Evolutionary conservation across 2,888 invertebrate species (phyloP), one percentile per base, ranked within the genome.

Genomic region (Drosophila melanocephala): DNA sequence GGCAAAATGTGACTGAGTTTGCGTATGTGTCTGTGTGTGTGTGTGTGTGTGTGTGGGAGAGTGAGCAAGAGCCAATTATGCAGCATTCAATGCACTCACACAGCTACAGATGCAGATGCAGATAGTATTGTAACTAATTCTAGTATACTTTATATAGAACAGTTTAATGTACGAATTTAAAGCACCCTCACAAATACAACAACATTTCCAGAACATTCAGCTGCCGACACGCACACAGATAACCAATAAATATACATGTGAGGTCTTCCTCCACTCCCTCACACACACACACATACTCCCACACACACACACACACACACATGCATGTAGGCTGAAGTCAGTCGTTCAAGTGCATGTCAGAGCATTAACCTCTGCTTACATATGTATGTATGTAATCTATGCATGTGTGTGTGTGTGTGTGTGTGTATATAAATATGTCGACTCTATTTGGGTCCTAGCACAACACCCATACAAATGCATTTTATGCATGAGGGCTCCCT

Each of bases 331-430:
- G 57, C 80, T 80, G 83, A 75, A 89, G 90, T 92, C 87, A 92
- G 92, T 92, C 92, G 91, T 91, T 91, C 91, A 91, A 91, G 91
- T 91, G 91, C 91, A 91, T 86, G 86, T 82, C 87, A 91, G 92
- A 90, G 90, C 91, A 74, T 92, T 91, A 85, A 91, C 91, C 91
- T 82, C 84, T 81, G 63, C 50, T 66, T 59, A 42, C 62, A 28
- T 47, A 70, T 37, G 62, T 32, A 52, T 35, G 14, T 37, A 64
- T 59, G 39, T 37, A 6, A 56, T 53, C 42, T 37, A 53, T 28
- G 28, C 28, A 28, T 42, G 28, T 61, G 19, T 59, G 9, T 65
- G 66, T 30, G 35, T 35, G 9, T 42, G 28, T 61, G 19, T 59
- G 9, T 65, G 66, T 30, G 35, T 64, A 16, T 42, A 26, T 26